Evolutionary conservation across 2,113 vertebrate genomes (phyloP).

Genomic region (Cryptoleucopteryx plumbea): DNA sequence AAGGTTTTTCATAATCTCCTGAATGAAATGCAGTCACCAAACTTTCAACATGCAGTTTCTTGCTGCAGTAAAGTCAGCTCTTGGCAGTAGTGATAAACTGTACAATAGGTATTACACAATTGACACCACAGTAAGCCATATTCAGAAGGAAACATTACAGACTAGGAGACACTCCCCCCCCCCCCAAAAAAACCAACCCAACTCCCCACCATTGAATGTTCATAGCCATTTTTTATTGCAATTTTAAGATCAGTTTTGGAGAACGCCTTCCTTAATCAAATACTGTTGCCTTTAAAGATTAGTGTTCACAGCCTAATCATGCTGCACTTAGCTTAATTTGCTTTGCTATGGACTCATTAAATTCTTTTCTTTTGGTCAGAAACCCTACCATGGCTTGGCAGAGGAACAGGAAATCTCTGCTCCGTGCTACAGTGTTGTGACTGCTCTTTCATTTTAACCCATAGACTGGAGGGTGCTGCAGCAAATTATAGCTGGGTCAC

Average conservation of each 20-base stretch:
- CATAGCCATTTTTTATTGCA: neutral
- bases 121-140: neutral
- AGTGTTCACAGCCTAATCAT: slow-evolving; percentile 66
- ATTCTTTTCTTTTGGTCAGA: slow-evolving; percentile 68
- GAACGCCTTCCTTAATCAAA: slow-evolving; percentile 37
- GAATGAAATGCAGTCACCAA: neutral
- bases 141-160: neutral
- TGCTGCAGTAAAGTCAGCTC: slow-evolving; percentile 42
- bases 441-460: slow-evolving; percentile 23
- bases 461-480: neutral
- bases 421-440: neutral
- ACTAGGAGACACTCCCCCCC: neutral
- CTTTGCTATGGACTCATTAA: slow-evolving; percentile 76
- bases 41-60: slow-evolving; percentile 27
- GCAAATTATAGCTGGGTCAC: neutral
- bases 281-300: slow-evolving; percentile 64
- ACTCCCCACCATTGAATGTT: neutral
- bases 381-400: slow-evolving; percentile 68
- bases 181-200: neutral
- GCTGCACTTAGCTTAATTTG: slow-evolving; percentile 69
- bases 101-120: neutral
- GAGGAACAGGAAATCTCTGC: slow-evolving; percentile 49
- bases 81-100: slow-evolving; percentile 26
- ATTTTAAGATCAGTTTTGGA: slow-evolving; percentile 32
- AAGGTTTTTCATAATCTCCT: neutral